A percentile compares a stretch with the other conserved stretches of the same genome.
phyloP scores from a whole-genome alignment of 2,888 invertebrate species.

The Pachycephus smyrnensis region DNA sequence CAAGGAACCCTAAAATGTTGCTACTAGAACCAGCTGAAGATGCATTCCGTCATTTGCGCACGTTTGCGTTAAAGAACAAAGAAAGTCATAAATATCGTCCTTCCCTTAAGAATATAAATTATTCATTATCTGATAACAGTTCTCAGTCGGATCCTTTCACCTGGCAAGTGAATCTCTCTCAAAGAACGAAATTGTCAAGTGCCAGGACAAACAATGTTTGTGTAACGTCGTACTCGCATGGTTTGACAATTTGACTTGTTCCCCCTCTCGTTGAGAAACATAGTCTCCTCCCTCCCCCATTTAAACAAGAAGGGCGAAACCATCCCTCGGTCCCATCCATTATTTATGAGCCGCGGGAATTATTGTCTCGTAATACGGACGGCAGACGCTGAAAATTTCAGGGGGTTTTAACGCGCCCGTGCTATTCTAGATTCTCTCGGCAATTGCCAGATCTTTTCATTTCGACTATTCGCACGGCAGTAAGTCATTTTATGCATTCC shows the following conservation, averaged over 20 bases:
- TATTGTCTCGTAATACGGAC: conserved; percentile 21
- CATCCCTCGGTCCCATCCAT: conserved; percentile 22
- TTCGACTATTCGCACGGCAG: neutral
- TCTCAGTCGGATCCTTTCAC: neutral
- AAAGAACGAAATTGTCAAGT: neutral
- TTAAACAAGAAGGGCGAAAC: conserved; percentile 1
- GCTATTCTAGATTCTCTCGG: neutral
- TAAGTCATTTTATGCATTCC: neutral
- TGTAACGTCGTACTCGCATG: neutral
- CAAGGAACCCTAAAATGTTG: too few relatives aligned
- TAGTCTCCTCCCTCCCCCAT: conserved; percentile 20
- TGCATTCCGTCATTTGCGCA: neutral
- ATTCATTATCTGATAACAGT: neutral
- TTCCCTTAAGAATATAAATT: neutral
- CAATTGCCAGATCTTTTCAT: neutral
- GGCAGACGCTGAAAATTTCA: conserved; percentile 10
- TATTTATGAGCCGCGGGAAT: conserved; percentile 25
- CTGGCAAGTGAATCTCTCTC: neutral
- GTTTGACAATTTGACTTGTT: conserved; percentile 6
- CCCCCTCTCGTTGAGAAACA: conserved; percentile 27
- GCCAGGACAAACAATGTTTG: neutral
- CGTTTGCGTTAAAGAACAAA: neutral
- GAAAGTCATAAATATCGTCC: too few relatives aligned
- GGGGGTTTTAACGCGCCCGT: neutral
- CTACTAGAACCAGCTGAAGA: too few relatives aligned